Base-by-base conservation (phyloP, 2,113 vertebrate species). In the Tachuris rubrigastra region DNA sequence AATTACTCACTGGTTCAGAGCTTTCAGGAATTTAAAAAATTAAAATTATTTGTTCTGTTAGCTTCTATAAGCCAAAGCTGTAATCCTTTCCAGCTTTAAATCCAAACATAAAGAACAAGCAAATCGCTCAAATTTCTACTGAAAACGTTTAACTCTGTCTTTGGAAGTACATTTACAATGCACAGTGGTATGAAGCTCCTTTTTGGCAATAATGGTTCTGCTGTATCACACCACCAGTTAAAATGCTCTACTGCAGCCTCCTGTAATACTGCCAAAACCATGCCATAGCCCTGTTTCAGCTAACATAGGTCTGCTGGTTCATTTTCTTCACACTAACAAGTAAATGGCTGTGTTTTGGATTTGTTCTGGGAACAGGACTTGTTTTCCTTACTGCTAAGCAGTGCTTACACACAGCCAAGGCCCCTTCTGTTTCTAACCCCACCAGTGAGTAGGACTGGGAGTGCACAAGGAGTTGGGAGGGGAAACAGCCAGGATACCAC, bases 401-500 rank as follows among this genome's bases (percentile, higher is more conserved):
- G 42, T 6, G n/a, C 14, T 79, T 22, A 33, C 20, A 44, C 4
- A 53, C 16, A 10, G 16, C 16, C 22, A 47, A 44, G 8, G 33
- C 6, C 27, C 22, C 7, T 77, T 69, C 50, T 62, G 53, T 18
- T 58, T 16, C 59, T 69, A 47, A 72, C 8, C 18, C 28, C 8
- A 41, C 8, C 31, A 67, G 10, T 0, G 2, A 67, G 56, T 0
- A 30, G 24, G 16, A 19, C 41, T 1, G 0, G 21, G 10, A 12
- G 6, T 69, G 25, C 31, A 68, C 15, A 31, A 68, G 24, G 6
- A 14, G 24, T 1, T 35, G 27, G 11, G 35, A 59, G 9, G 33
- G 17, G 12, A 65, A 12, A 59, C 10, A 42, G 39, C 12, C 5
- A 30, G 25, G 25, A 82, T 0, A 52, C 23, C 20, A n/a, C 33